Base-by-base conservation (phyloP, 2,113 vertebrate species). In the Podocnemis expansa region DNA sequence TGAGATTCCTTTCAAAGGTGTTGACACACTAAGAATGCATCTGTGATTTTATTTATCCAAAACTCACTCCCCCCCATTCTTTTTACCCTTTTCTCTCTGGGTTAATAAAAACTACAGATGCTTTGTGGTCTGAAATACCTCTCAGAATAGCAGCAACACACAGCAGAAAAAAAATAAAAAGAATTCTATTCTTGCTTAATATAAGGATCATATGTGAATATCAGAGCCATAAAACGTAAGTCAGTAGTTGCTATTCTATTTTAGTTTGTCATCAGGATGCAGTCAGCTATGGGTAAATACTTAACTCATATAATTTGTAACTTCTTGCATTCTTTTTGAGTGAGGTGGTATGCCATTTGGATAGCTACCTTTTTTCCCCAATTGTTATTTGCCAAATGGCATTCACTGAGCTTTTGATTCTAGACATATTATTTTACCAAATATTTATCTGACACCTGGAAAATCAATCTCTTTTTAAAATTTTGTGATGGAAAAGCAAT, bases 361-460 rank as follows among this genome's bases (percentile, higher is more conserved):
- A 54, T 82, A 91, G n/a, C 41, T 60, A 7, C 1, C 1, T 12
- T 76, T 67, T 88, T 49, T 29, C 41, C 34, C 73, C 89, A 94
- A 67, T 84, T 83, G 81, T 84, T 94, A 81, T 81, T 94, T 92
- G 89, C 82, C 78, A 0, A 96, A 86, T 16, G 5, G 10, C 49
- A 96, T 96, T 86, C 88, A 45, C 6, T 91, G 52, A 88, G 60
- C 75, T n/a, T 93, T 96, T 94, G 73, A 90, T 89, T 94, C 86
- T 3, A 94, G 80, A 89, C 5, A 1, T 76, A 51, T 95, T 93
- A 92, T 91, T 93, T 95, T 95, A 95, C 54, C 73, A 83, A 93
- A 73, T 95, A 78, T 94, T 94, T 96, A 96, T 97, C 88, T 88
- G 89, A 95, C 91, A 96, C 91, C 94, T 97, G 96, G 93, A 97